phyloP scores from a whole-genome alignment of 1,140 invertebrate species.

The Bursaphelenchus mucronatus region DNA sequence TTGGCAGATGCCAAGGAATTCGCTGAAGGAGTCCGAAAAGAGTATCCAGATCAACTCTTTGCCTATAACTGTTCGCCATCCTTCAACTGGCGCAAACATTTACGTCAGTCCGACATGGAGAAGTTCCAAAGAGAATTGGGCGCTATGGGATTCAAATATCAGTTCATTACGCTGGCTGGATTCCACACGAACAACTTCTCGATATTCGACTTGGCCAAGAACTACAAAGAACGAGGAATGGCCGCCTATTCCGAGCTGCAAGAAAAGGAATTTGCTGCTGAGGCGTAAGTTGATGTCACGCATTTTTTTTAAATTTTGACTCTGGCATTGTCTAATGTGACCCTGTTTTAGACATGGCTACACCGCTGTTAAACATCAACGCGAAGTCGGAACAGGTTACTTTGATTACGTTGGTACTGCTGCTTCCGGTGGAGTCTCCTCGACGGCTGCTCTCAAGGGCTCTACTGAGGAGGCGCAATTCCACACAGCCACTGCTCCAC shows the following conservation, averaged over 20 bases:
- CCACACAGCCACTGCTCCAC: constrained; percentile 53
- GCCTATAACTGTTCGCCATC: constrained; percentile 63
- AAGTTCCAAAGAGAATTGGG: constrained; percentile 62
- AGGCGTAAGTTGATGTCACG: constrained; percentile 36
- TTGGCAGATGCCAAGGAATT: constrained; percentile 60
- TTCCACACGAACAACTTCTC: constrained; percentile 62
- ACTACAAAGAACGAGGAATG: constrained; percentile 60
- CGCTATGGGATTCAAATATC: constrained; percentile 62
- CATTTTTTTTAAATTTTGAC: constrained; percentile 17
- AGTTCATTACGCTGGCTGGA: constrained; percentile 62
- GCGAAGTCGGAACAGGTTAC: constrained; percentile 62
- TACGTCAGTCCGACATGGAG: constrained; percentile 57
- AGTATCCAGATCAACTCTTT: constrained; percentile 61
- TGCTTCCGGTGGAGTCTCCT: constrained; percentile 59
- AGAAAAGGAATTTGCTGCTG: constrained; percentile 60
- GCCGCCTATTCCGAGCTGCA: constrained; percentile 61
- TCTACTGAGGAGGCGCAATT: constrained; percentile 63
- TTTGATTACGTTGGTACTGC: constrained; percentile 60
- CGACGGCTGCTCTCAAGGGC: constrained; percentile 59
- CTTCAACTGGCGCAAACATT: constrained; percentile 62
- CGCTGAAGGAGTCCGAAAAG: constrained; percentile 60
- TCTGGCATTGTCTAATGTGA: not conserved
- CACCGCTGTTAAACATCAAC: constrained; percentile 63
- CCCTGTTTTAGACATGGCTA: constrained; percentile 51
- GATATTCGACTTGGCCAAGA: constrained; percentile 61